Percentiles rank a stretch among this genome's conserved stretches.
Evolutionary conservation across 2,797 vertebrate genomes (phyloP).

Genomic region (Aulostomus chinensis): DNA sequence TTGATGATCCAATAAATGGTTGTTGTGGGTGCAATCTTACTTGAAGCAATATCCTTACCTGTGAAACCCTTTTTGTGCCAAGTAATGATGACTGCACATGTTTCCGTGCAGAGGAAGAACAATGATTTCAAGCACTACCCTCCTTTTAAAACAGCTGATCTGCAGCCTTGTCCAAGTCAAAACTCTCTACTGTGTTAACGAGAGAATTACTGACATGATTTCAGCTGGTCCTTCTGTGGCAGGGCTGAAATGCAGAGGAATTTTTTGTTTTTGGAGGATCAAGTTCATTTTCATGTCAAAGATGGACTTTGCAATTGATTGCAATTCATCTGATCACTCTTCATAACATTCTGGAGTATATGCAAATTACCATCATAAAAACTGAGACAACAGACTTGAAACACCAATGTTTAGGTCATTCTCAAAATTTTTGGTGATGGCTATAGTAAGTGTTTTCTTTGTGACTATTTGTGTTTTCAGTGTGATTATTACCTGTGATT

Average conservation of each 20-base stretch:
- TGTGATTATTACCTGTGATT: too few relatives aligned
- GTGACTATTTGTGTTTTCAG: too few relatives aligned
- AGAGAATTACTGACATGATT: not conserved
- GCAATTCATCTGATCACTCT: not conserved
- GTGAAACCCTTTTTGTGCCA: constrained; percentile 1
- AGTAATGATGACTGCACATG: not conserved
- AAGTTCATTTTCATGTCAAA: too few relatives aligned
- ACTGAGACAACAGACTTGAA: constrained; percentile 4
- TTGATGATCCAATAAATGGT: not conserved
- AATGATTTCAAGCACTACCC: not conserved
- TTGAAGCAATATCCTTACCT: not conserved
- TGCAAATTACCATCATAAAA: constrained; percentile 3
- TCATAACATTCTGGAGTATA: constrained; percentile 4
- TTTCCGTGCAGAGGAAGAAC: constrained; percentile 5
- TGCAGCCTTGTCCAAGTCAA: not conserved
- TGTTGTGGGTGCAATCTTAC: constrained; percentile 14
- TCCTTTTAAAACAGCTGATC: not conserved
- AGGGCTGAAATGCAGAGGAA: not conserved
- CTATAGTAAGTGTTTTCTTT: too few relatives aligned
- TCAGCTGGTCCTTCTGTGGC: not conserved
- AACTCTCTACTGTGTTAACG: not conserved
- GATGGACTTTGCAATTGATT: not conserved
- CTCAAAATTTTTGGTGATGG: too few relatives aligned
- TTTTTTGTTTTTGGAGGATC: too few relatives aligned
- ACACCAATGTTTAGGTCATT: too few relatives aligned